Evolutionary conservation across 1,140 invertebrate species (phyloP), one percentile per base, ranked within the genome.

Genomic region (Epicauta chinensis): DNA sequence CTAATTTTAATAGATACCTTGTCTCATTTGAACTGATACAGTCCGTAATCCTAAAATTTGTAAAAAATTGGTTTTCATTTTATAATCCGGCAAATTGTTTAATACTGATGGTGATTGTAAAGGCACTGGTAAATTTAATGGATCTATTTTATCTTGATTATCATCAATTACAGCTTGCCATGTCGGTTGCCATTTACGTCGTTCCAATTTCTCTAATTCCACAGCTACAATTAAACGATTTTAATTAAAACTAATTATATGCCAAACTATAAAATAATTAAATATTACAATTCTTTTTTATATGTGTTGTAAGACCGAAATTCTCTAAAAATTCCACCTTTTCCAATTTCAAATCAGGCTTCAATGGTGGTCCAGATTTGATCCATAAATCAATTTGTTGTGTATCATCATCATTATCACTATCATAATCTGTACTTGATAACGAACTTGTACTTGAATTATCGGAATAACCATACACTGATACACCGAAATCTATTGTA

Each of bases 41-140:
- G 48, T 60, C 34, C 46, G 53, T 47, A 67, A 57, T 23, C 61
- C 65, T 17, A 63, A 53, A 9, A 53, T 17, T 40, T 59, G 43
- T 40, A 69, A 59, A 50, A 69, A 69, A 48, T 58, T 49, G 3
- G 39, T 54, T 52, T 69, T 69, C 12, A 50, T 40, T 39, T 49
- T 60, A 53, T 49, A 62, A 56, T 69, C 64, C n/a, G 48, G 49
- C 10, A 53, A 44, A 30, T 43, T 37, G 51, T 62, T 67, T 34
- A 67, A 38, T 7, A 57, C 41, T 11, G 55, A 50, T 30, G 64
- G 61, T 45, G 64, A 65, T 40, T 49, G 44, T 42, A 53, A 64
- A 59, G 67, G 66, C 51, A 69, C 60, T 52, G 66, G 66, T 50
- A 69, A 53, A 57, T 67, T 53, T 14, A 66, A 58, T 36, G 53